Evolutionary conservation across 2,113 vertebrate species (phyloP).

Genomic region (Phasianus colchicus): DNA sequence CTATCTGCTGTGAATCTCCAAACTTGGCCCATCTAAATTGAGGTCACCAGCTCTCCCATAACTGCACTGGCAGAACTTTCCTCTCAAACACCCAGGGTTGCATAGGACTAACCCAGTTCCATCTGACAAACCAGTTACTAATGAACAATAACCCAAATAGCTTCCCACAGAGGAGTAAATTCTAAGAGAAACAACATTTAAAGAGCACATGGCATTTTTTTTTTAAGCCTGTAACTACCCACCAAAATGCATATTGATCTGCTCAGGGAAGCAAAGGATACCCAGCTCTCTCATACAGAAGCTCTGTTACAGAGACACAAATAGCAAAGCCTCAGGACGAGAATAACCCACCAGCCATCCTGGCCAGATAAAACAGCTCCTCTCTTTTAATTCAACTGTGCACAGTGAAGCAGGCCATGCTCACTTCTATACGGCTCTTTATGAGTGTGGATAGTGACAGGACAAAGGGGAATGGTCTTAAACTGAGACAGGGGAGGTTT

Average conservation of each 20-base stretch:
- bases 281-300: background rate
- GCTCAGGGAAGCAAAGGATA: background rate
- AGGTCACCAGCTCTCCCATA: background rate
- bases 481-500: too few species aligned
- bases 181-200: background rate
- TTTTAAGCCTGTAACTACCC: background rate
- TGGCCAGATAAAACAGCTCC: background rate
- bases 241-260: accelerated
- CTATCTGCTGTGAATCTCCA: background rate
- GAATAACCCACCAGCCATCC: background rate
- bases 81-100: background rate
- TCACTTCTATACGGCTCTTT: too few species aligned
- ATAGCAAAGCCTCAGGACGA: background rate
- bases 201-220: background rate
- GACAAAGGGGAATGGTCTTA: too few species aligned
- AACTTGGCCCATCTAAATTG: background rate
- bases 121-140: background rate
- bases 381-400: background rate
- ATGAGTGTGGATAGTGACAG: too few species aligned
- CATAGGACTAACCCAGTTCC: background rate
- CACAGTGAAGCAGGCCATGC: background rate
- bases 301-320: background rate
- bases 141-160: background rate
- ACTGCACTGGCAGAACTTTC: background rate
- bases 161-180: background rate